phyloP scores from a whole-genome alignment of 2,113 vertebrate species.

The Myocastor coypus region DNA sequence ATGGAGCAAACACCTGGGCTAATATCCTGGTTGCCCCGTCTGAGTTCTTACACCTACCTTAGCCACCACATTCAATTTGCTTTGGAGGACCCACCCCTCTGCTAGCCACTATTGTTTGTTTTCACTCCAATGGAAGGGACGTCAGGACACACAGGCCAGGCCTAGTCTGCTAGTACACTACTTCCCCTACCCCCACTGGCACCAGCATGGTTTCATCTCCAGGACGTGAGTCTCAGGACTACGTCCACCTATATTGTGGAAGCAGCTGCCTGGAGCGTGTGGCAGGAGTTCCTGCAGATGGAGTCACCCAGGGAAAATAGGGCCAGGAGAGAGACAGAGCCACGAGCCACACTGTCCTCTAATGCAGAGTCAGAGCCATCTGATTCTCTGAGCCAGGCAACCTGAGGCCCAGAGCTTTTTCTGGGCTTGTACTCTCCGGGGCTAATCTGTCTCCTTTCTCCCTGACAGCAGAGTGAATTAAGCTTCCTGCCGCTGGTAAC shows the following conservation, averaged over 20 bases:
- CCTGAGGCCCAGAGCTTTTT: neutral
- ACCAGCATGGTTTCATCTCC: neutral
- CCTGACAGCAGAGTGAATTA: neutral
- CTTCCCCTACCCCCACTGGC: neutral
- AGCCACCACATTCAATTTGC: neutral
- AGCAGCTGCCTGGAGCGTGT: neutral
- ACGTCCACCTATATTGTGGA: rapidly evolving
- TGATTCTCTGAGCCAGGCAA: neutral
- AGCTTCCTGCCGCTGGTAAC: neutral
- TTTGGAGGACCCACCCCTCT: neutral
- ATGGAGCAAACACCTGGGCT: neutral
- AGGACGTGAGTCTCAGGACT: neutral
- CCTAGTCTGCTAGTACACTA: neutral
- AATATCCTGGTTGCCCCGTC: neutral
- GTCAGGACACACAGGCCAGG: neutral
- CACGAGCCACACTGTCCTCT: rapidly evolving
- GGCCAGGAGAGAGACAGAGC: neutral
- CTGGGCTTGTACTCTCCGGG: neutral
- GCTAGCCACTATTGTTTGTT: neutral
- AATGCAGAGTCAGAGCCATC: neutral
- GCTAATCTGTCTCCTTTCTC: neutral
- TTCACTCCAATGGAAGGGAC: neutral
- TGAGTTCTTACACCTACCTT: neutral
- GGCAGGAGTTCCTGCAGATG: rapidly evolving
- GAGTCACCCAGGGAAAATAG: neutral